Conservation (phyloP, 2,888 invertebrate species). For the Deilephila elpenor region DNA sequence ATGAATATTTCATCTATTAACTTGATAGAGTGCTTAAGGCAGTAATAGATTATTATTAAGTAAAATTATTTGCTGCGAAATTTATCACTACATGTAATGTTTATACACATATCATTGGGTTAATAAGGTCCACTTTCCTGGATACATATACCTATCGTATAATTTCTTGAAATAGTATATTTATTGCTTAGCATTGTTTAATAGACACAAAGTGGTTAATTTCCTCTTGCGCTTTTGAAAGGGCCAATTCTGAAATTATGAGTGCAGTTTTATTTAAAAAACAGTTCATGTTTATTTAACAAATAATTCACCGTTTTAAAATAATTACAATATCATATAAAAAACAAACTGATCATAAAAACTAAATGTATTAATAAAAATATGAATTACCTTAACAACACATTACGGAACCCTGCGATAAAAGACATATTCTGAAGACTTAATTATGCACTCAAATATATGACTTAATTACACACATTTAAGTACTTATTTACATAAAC, state of each 20-base stretch:
- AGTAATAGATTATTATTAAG: not conserved
- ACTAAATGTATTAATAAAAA: conserved; percentile 13
- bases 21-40: conserved; percentile 1
- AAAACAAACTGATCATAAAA: conserved; percentile 10
- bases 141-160: too few species aligned
- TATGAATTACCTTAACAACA: not conserved
- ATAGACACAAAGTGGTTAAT: too few species aligned
- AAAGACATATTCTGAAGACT: conserved; percentile 21
- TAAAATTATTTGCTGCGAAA: not conserved
- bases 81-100: too few species aligned
- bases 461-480: conserved; percentile 25
- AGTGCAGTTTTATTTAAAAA: not conserved
- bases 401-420: conserved; percentile 11
- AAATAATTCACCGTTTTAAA: not conserved
- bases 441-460: conserved; percentile 27
- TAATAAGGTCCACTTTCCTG: too few species aligned
- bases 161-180: too few species aligned
- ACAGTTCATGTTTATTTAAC: not conserved
- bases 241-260: too few species aligned
- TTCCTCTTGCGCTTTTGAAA: too few species aligned
- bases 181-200: too few species aligned
- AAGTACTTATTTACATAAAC: conserved; percentile 23
- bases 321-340: not conserved
- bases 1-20: not conserved
- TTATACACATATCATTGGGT: too few species aligned